Evolutionary conservation across 2,888 invertebrate genomes (phyloP).

Genomic region (Caenorhabditis wallacei): DNA sequence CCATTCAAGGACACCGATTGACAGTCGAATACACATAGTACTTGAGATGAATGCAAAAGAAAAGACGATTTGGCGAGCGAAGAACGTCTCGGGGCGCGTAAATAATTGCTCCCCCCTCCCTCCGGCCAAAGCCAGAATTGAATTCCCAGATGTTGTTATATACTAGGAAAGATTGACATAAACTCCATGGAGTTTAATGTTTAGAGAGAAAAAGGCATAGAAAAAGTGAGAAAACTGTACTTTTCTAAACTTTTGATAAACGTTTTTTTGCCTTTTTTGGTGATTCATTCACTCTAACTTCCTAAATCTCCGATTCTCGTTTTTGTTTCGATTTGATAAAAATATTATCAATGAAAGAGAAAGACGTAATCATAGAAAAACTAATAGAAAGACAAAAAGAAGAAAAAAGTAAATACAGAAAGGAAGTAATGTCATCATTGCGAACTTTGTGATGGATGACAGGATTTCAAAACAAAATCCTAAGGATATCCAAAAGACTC

Average conservation of each 20-base stretch:
- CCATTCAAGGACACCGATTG: slow-evolving; percentile 17
- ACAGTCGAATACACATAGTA: slow-evolving; percentile 30
- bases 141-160: neutral
- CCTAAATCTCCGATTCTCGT: neutral
- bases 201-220: neutral
- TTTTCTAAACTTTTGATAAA: neutral
- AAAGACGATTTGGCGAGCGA: slow-evolving; percentile 45
- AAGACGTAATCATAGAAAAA: neutral
- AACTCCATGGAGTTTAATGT: slow-evolving; percentile 38
- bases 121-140: neutral
- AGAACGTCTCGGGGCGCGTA: slow-evolving; percentile 40
- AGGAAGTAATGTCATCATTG: neutral
- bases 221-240: neutral
- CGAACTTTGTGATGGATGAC: neutral
- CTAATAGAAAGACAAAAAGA: neutral
- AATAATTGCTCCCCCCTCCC: slow-evolving; percentile 45
- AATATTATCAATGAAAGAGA: neutral
- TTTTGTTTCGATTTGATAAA: neutral
- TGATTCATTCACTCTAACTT: slow-evolving; percentile 12
- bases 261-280: slow-evolving; percentile 5
- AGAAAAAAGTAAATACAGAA: neutral
- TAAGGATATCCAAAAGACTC: slow-evolving; percentile 5
- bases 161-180: slow-evolving; percentile 1
- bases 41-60: slow-evolving; percentile 62
- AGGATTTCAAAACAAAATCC: slow-evolving; percentile 9